Base-by-base conservation (phyloP, 2,113 vertebrate genomes). In the Platycercus adscitus region DNA sequence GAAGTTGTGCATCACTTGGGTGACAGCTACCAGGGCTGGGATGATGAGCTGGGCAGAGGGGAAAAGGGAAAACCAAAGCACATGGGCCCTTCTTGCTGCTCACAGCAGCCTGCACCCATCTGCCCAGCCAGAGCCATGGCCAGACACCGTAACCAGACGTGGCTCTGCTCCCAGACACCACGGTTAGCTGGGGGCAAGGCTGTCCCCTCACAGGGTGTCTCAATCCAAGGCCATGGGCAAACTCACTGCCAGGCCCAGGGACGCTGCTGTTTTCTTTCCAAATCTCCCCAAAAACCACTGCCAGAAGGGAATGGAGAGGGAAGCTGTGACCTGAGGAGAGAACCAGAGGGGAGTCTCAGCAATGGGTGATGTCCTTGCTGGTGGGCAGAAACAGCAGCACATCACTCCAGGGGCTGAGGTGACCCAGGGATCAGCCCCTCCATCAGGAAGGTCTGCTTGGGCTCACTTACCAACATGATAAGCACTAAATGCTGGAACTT, bases 401-500 rank as follows among this genome's bases (percentile, higher is more conserved):
- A 3, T 8, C 18, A 73, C 20, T 41, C 64, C 37, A 21, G 0
- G 7, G 56, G 68, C 68, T 53, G 46, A 28, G 50, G 20, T 37
- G 63, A 28, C 17, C n/a, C 25, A 13, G 21, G 61, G 76, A 43
- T 53, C 29, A 35, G 16, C 24, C 6, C 5, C n/a, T 50, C 39
- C 26, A 12, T 7, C 49, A 37, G n/a, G 29, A 52, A 55, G 6
- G 35, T 61, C 64, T 60, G 15, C 26, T 6, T n/a, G n/a, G 37
- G 12, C 35, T 39, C 29, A 55, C 96, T 92, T 91, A 99, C 98
- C 97, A 98, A 81, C 65, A 98, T 91, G 91, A 97, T 95, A 90
- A 98, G 94, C 26, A 98, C 89, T 37, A 98, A 93, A 83, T 98
- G 95, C 77, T 98, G 98, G 92, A 98, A 98, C 16, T 97, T 95